Conservation (phyloP, 2,113 vertebrate genomes). For the Oncorhynchus nerka region DNA sequence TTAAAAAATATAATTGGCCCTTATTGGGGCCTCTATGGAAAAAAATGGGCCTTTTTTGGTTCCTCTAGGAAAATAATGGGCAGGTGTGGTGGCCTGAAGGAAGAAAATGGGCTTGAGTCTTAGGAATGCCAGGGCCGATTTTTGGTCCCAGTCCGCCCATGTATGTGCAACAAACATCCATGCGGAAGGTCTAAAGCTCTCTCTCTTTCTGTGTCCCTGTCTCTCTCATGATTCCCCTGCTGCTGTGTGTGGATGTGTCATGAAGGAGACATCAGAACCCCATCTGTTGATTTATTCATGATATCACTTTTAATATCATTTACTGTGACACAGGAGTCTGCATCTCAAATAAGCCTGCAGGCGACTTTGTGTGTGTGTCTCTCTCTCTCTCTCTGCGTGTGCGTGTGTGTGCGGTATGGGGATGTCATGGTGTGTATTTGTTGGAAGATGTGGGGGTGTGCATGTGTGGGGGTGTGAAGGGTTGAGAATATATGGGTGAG, state of each 20-base stretch:
- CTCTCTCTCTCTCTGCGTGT: neutral
- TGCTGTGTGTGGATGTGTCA: constrained; percentile 42
- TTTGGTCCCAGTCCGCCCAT: neutral
- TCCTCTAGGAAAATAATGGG: too few species aligned
- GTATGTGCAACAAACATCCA: neutral
- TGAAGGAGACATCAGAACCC: constrained; percentile 44
- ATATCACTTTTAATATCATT: constrained; percentile 75
- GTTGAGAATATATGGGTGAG: neutral
- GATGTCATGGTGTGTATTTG: constrained; percentile 5
- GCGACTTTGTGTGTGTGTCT: constrained; percentile 38
- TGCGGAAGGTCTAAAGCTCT: constrained; percentile 5
- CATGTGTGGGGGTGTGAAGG: neutral
- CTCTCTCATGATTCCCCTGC: constrained; percentile 1
- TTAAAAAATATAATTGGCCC: too few species aligned
- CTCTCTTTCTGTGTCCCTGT: constrained; percentile 12
- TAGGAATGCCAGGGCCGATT: too few species aligned
- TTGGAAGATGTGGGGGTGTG: constrained; percentile 5
- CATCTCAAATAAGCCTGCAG: constrained; percentile 68
- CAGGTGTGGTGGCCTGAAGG: too few species aligned
- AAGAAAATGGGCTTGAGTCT: too few species aligned
- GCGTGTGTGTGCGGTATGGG: neutral
- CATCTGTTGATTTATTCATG: constrained; percentile 72
- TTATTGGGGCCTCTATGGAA: too few species aligned
- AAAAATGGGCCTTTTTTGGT: too few species aligned
- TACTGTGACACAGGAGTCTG: constrained; percentile 68